Evolutionary conservation across 2,797 vertebrate species (phyloP), one percentile per base, ranked within the genome.

Genomic region (Macrochelys suwanniensis): DNA sequence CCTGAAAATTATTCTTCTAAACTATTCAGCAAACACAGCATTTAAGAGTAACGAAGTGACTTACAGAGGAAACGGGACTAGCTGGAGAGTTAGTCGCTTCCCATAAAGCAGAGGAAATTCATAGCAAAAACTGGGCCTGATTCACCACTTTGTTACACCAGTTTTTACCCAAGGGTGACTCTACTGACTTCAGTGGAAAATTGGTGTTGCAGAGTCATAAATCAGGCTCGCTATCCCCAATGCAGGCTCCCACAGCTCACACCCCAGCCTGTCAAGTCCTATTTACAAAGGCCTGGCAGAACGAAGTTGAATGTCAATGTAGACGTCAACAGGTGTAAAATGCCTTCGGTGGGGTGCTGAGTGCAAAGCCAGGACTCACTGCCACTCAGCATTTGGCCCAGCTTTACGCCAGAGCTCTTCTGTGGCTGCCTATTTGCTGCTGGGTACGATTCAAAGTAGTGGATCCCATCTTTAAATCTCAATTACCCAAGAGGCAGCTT

Each of bases 21-120:
- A 94, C 94, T 94, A 94, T 92, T 96, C 90, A 80, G 89, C 85
- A 96, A 96, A 96, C 94, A 96, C 28, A 96, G 80, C 77, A 88
- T 80, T 96, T 96, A 95, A 94, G 89, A 96, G 85, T 92, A 96
- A 96, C 87, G 90, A 94, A 95, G 85, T 89, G 85, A 94, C 90
- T 96, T 92, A 65, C 15, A 15, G 79, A 94, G 87, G 54, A 54
- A 76, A 50, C 50, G 50, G 77, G 89, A 96, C 77, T 78, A 77
- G 33, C 92, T 96, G 93, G 91, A 95, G 92, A 95, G 94, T 71
- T 88, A 87, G 94, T 94, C 96, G 56, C 94, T 92, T 96, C 84
- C 47, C 71, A 97, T 90, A 90, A 74, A 96, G 90, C 77, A 93
- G 71, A 26, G 56, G 94, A 77, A 96, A 96, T 92, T 86, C 94